phyloP scores from a whole-genome alignment of 2,888 invertebrate genomes.

The Zaprionus bogoriensis region DNA sequence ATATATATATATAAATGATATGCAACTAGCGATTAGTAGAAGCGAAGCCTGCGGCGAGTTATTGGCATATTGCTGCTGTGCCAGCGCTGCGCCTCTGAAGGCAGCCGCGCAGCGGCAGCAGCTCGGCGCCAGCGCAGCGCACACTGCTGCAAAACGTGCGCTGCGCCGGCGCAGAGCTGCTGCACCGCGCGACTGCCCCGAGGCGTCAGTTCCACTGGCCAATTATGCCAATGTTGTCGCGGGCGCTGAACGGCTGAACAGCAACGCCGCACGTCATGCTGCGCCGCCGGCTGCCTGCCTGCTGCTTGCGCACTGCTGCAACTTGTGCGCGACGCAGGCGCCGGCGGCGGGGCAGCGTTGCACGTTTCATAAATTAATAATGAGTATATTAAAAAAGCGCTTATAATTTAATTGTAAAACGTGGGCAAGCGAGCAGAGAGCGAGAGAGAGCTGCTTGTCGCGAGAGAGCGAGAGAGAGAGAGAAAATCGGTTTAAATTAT shows the following conservation, averaged over 20 bases:
- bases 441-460: not conserved
- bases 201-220: not conserved
- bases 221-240: not conserved
- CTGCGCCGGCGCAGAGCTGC: not conserved
- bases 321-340: conserved; percentile 14
- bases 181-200: not conserved
- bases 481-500: conserved; percentile 66
- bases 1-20: conserved; percentile 6
- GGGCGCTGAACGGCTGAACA: not conserved
- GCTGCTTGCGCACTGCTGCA: conserved; percentile 38
- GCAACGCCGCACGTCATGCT: not conserved
- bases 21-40: conserved; percentile 22
- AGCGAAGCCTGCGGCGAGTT: not conserved
- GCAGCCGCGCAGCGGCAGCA: not conserved
- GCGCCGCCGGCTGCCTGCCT: not conserved
- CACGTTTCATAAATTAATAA: conserved; percentile 38
- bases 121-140: conserved; percentile 7
- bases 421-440: conserved; percentile 4
- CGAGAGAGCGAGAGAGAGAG: conserved; percentile 4
- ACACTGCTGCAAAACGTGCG: conserved; percentile 50
- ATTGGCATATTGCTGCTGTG: conserved; percentile 13
- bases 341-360: not conserved
- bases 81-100: not conserved
- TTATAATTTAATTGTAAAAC: conserved; percentile 72
- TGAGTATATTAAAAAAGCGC: conserved; percentile 73